Percentiles rank a stretch among this genome's conserved stretches.
phyloP scores from a whole-genome alignment of 1,140 invertebrate genomes.

The Plectrocnemia conspersa region DNA sequence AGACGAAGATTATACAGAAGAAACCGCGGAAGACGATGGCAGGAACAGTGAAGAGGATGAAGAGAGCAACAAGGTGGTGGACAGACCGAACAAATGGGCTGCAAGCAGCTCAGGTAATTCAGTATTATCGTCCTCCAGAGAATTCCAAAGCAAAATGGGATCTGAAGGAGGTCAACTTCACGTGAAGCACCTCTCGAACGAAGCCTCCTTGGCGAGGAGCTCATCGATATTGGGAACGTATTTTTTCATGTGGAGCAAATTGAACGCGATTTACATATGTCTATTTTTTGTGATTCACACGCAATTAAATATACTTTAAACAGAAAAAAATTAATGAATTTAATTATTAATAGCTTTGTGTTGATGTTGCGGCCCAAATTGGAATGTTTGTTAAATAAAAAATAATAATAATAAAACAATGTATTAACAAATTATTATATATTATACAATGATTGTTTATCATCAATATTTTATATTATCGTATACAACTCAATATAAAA shows the following conservation, averaged over 20 bases:
- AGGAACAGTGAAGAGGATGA: constrained; percentile 11
- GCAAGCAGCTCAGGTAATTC: constrained; percentile 27
- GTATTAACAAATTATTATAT: background rate
- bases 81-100: constrained; percentile 29
- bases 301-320: background rate
- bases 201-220: background rate
- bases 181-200: constrained; percentile 9
- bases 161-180: constrained; percentile 18
- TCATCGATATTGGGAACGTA: constrained; percentile 3
- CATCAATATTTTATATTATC: too few relatives aligned
- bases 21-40: constrained; percentile 15
- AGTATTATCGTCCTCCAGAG: constrained; percentile 12
- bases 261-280: background rate
- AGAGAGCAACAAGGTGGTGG: constrained; percentile 21
- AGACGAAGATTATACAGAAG: constrained; percentile 27
- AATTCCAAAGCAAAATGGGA: constrained; percentile 19
- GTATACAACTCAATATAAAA: too few relatives aligned
- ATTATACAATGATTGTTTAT: constrained; percentile 4
- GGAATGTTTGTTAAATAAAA: background rate
- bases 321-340: background rate
- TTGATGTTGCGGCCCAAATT: background rate
- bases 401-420: background rate
- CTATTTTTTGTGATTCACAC: background rate
- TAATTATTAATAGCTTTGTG: background rate
- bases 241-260: background rate